A percentile compares a stretch with the other conserved stretches of the same genome.
phyloP scores from a whole-genome alignment of 2,888 invertebrate species.

The Notocelia uddmanniana region DNA sequence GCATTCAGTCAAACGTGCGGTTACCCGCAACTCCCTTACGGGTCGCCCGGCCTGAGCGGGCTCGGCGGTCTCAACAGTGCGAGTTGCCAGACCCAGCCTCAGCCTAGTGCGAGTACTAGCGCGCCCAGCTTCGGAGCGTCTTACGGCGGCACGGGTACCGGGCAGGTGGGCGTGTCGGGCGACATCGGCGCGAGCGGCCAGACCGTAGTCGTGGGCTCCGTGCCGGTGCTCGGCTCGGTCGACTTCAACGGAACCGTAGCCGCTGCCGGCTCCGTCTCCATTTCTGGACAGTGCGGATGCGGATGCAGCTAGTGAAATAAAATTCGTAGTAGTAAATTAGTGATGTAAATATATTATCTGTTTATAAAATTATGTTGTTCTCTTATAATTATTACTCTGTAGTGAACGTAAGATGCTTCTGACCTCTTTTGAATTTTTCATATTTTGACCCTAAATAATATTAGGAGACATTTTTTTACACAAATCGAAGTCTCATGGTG shows the following conservation, averaged over 20 bases:
- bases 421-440: no score
- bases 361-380: no score
- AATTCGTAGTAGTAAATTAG: not conserved
- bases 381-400: no score
- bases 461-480: no score
- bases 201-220: conserved; percentile 46
- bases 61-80: not conserved
- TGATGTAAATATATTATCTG: not conserved
- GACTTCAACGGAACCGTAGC: conserved; percentile 31
- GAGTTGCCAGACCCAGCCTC: not conserved
- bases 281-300: conserved; percentile 36
- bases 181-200: conserved; percentile 41
- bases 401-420: no score
- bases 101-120: not conserved
- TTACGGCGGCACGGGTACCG: conserved; percentile 56
- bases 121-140: not conserved
- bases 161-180: conserved; percentile 48
- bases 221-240: conserved; percentile 39
- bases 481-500: no score
- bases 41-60: not conserved
- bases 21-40: conserved; percentile 11
- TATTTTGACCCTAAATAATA: no score
- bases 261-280: conserved; percentile 29
- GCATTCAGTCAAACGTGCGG: conserved; percentile 20
- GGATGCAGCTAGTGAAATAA: conserved; percentile 13